Conservation (phyloP, 2,113 vertebrate species). For the Columba janthina region DNA sequence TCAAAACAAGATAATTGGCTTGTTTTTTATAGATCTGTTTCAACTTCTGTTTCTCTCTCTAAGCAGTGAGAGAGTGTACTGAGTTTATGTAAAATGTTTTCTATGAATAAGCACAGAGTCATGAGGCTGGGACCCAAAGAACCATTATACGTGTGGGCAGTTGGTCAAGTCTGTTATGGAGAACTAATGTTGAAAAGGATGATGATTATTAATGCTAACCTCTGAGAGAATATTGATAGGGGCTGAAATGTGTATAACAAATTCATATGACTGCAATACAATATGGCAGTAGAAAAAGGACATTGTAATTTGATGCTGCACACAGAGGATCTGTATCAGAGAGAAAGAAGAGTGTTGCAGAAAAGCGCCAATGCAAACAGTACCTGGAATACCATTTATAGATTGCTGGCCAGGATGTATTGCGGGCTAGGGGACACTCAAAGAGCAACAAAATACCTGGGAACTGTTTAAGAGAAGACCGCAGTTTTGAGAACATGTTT, state of each 20-base stretch:
- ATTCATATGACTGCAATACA: constrained; percentile 15
- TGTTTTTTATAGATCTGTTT: neutral
- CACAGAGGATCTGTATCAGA: neutral
- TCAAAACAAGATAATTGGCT: neutral
- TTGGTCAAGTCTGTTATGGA: neutral
- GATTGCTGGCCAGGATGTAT: neutral
- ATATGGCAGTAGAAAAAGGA: constrained; percentile 23
- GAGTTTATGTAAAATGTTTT: constrained; percentile 25
- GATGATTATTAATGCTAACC: neutral
- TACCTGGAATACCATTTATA: constrained; percentile 39
- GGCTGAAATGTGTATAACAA: neutral
- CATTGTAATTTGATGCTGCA: constrained; percentile 29
- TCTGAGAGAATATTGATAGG: neutral
- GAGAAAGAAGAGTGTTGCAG: neutral
- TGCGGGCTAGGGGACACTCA: neutral
- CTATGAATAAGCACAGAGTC: constrained; percentile 7
- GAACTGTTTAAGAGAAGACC: neutral
- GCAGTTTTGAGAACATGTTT: neutral
- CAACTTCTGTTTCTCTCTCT: neutral
- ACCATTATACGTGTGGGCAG: neutral
- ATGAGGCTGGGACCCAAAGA: constrained; percentile 9
- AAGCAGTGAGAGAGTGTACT: neutral
- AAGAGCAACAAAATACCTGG: neutral
- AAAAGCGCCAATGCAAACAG: neutral
- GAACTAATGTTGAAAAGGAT: constrained; percentile 9